Evolutionary conservation across 1,140 invertebrate genomes (phyloP), one percentile per base, ranked within the genome.

Genomic region (Drosophila ananassae): DNA sequence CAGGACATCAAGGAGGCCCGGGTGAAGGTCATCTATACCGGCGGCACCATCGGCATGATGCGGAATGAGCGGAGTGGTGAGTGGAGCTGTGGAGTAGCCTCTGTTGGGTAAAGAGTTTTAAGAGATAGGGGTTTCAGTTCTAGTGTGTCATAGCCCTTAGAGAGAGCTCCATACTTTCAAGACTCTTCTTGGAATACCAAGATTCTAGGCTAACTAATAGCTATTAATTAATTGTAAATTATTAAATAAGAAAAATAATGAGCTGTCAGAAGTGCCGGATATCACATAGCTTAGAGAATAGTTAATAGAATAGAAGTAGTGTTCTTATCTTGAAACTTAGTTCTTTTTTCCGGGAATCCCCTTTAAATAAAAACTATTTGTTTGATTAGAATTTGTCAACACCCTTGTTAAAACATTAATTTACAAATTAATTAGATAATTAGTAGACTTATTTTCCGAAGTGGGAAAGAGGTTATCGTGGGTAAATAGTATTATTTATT

Each of bases 41-140:
- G 97, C 5, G 97, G 97, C 10, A 98, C 97, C 1, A 98, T 98
- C 72, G 97, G 97, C 21, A 98, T 98, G 97, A 93, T 96, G 71
- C 93, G 95, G 63, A 96, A 96, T 85, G 92, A 94, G 6, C 92
- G 94, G 28, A 95, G 95, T 92, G 95, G 96, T 96, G 93, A 93
- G 90, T 44, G 41, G 12, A 12, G 3, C 13, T 12, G 2, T 44
- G 13, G 41, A 37, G 34, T 4, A 12, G 34, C 2, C 10, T 37
- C 34, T n/a, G 34, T 32, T 8, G 12, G n/a, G 4, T 44, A 8
- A 17, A 6, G 13, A 21, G 17, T 2, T 7, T 6, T 37, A 44
- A 13, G 41, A 17, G 41, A 17, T 44, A 21, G 13, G 10, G 10
- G 3, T 28, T 28, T 28, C 6, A 28, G 25, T 5, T 28, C 7